These are phyloP conservation scores for Acropora yongei DNA, from an alignment of 64 coral and sea anemone species.

Conservation along the genomic window DNA sequence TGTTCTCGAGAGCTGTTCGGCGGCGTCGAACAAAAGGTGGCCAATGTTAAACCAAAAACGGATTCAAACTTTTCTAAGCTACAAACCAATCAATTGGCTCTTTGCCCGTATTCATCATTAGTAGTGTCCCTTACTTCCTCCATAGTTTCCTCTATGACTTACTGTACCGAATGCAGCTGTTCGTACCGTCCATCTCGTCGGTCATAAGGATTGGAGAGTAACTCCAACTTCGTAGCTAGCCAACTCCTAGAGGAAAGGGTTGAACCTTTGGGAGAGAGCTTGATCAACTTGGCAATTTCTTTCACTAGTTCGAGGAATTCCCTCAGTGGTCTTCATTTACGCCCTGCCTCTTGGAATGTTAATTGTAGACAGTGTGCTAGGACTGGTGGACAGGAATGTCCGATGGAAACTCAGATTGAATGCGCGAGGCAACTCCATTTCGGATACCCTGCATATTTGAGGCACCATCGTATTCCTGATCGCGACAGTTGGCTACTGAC, in stretches of 20 bases:
- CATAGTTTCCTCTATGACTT: conserved; percentile 62
- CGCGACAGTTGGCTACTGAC: conserved; percentile 25
- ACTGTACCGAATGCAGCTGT: conserved; percentile 59
- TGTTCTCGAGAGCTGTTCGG: not conserved
- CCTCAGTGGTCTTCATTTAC: conserved; percentile 19
- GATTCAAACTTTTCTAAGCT: no score
- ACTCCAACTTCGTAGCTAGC: conserved; percentile 44
- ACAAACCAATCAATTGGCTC: no score
- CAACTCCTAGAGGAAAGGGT: conserved; percentile 24
- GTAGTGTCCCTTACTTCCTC: conserved; percentile 58
- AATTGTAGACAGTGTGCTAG: conserved; percentile 48
- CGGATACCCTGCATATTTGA: conserved; percentile 69
- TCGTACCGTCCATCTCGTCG: conserved; percentile 49
- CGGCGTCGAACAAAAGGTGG: no score
- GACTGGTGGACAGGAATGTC: conserved; percentile 37
- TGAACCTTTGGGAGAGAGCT: conserved; percentile 50
- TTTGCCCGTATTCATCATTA: conserved; percentile 20
- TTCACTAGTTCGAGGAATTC: conserved; percentile 25
- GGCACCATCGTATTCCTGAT: conserved; percentile 70
- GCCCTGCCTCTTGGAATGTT: conserved; percentile 7
- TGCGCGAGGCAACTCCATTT: conserved; percentile 46
- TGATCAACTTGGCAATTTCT: conserved; percentile 22
- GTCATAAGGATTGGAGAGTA: conserved; percentile 57
- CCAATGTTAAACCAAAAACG: no score
- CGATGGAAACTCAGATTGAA: conserved; percentile 41